Evolutionary conservation across 2,113 vertebrate genomes (phyloP), one percentile per base, ranked within the genome.

Genomic region (Limanda limanda): DNA sequence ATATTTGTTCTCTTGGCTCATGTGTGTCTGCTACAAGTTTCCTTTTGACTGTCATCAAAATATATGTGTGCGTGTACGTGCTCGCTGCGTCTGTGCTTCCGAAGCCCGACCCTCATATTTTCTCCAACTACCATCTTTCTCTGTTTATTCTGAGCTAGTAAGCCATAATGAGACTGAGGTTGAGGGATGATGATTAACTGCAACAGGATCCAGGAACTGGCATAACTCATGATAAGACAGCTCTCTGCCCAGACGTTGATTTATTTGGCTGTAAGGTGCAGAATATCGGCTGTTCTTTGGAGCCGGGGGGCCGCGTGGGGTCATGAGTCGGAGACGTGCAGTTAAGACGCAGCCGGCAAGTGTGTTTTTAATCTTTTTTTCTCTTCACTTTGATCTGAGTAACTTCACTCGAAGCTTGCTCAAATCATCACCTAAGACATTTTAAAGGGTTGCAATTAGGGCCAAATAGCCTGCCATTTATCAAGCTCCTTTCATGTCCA

Each of bases 401-500:
- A 91, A 92, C 88, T 92, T 91, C 82, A 90, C 84, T 90, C 23
- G 81, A 88, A 82, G 83, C 86, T 78, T 48, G 84, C 75, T 92
- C 85, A 91, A 91, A 92, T 91, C 90, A 91, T 91, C 86, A 80
- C 84, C 75, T 52, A 52, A 89, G 90, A 91, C 86, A 51, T 89
- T 93, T 92, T 92, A 91, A 93, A 94, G 88, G 84, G 90, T 85
- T 88, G 90, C 89, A 93, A 94, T 92, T 93, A 92, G 81, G 84
- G 68, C 84, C 87, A 89, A 91, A 93, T 90, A 91, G 90, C 86
- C 66, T 23, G 37, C 82, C 87, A 86, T 93, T 93, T 91, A 91
- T 94, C 90, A 93, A 85, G 61, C 82, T 83, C 82, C 87, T 90
- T 92, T 92, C 88, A 91, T 89, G 82, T 89, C 89, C 83, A 83